phyloP scores from a whole-genome alignment of 1,140 invertebrate species.

The Choristoneura fumiferana region DNA sequence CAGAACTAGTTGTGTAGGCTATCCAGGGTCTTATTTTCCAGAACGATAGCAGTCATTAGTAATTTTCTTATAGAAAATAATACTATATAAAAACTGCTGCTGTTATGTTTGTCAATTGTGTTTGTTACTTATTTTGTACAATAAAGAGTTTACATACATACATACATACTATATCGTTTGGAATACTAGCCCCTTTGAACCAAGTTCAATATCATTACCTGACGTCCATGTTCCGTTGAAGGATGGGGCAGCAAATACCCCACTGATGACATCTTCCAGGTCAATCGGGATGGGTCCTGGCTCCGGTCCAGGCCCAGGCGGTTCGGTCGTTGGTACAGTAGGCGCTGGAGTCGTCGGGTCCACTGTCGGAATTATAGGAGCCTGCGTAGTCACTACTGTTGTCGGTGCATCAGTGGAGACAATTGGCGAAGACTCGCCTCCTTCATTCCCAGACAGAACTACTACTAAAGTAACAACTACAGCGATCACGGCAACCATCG shows the following conservation, averaged over 20 bases:
- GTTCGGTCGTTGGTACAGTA: conserved; percentile 35
- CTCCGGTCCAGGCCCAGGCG: conserved; percentile 19
- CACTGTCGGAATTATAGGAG: conserved; percentile 23
- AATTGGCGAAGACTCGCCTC: conserved; percentile 34
- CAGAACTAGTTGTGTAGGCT: too few species aligned
- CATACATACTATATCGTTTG: too few species aligned
- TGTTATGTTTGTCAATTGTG: too few species aligned
- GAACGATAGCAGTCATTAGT: too few species aligned
- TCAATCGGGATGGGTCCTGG: conserved; percentile 31
- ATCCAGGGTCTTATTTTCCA: too few species aligned
- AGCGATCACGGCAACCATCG: conserved; percentile 52
- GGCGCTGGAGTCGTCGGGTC: conserved; percentile 20
- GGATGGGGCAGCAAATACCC: conserved; percentile 42
- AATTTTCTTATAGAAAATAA: too few species aligned
- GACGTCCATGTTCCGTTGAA: conserved; percentile 59
- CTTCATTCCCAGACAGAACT: conserved; percentile 47
- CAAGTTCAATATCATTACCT: conserved; percentile 40
- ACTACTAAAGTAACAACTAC: conserved; percentile 55
- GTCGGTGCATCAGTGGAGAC: conserved; percentile 32
- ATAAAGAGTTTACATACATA: too few species aligned
- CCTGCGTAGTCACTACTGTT: conserved; percentile 15
- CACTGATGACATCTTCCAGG: conserved; percentile 57
- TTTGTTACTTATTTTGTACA: too few species aligned
- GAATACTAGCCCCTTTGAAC: too few species aligned
- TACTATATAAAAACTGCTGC: too few species aligned